Evolutionary conservation across 2,888 invertebrate species (phyloP), one percentile per base, ranked within the genome.

Genomic region (Thelaira solivaga): DNA sequence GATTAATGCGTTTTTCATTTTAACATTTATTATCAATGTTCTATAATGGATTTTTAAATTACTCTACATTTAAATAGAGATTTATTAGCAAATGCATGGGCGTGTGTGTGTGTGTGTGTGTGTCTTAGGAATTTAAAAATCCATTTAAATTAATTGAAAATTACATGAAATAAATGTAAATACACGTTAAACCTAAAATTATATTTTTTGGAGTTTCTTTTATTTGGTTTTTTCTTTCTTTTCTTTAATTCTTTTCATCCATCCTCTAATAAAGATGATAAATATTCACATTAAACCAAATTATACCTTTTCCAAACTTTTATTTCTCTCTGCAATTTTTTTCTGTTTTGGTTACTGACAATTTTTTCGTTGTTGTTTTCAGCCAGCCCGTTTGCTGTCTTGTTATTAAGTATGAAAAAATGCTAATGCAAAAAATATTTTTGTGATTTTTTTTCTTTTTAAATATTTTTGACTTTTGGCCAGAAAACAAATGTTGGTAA

Each of bases 281-380:
- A 88, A 87, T 86, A 87, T 85, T 83, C 82, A 82, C 86, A 88
- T 88, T 88, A 87, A 87, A 86, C 86, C 85, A 88, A 88, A 88
- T 88, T 88, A 88, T 86, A 83, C 83, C 84, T 84, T 85, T 83
- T 82, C n/a, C 73, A 65, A 61, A 77, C 79, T 80, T 61, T 61
- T 49, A 36, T 61, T 59, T 57, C 76, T 31, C 57, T 20, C 4
- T 29, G 13, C 29, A 13, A 13, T 34, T 13, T 45, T 39, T 57
- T 68, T 51, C 22, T 16, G 16, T 53, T 62, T 36, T 53, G 45
- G 62, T 72, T 55, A 47, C 72, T 72, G 62, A 64, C 72, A 72
- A 45, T 43, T 73, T 81, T 81, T 68, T 74, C 53, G 31, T 24
- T 26, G 47, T 20, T 29, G 10, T 18, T 8, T 39, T 36, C 36